phyloP scores from a whole-genome alignment of 1,140 invertebrate genomes.

The Drosophila carrolli region DNA sequence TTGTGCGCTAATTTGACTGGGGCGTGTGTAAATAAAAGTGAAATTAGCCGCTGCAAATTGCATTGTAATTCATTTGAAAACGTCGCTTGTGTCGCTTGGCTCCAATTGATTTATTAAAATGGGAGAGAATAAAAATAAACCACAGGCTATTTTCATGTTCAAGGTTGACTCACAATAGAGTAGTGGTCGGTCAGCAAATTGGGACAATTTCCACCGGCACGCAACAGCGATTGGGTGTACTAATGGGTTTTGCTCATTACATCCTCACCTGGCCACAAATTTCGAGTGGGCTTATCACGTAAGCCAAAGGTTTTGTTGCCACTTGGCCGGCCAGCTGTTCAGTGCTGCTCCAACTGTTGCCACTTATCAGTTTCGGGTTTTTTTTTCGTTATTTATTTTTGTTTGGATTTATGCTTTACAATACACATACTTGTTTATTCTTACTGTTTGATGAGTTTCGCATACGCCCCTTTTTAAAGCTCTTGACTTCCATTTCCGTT shows the following conservation, averaged over 20 bases:
- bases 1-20: slow-evolving; percentile 55
- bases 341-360: slow-evolving; percentile 18
- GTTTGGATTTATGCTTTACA: slow-evolving; percentile 10
- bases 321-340: slow-evolving; percentile 12
- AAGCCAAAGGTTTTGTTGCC: slow-evolving; percentile 22
- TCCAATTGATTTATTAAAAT: slow-evolving; percentile 24
- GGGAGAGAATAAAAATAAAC: slow-evolving; percentile 22
- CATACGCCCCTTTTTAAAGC: background rate
- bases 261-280: slow-evolving; percentile 28
- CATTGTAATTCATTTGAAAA: slow-evolving; percentile 65
- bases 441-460: background rate
- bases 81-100: background rate
- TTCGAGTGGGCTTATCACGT: slow-evolving; percentile 21
- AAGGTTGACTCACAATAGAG: slow-evolving; percentile 24
- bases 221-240: slow-evolving; percentile 12
- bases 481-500: background rate
- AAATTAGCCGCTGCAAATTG: slow-evolving; percentile 62
- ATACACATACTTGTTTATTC: slow-evolving; percentile 2
- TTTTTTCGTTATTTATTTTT: slow-evolving; percentile 10
- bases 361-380: slow-evolving; percentile 45
- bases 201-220: slow-evolving; percentile 33
- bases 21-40: slow-evolving; percentile 65
- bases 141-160: slow-evolving; percentile 41
- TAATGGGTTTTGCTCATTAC: slow-evolving; percentile 26
- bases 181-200: slow-evolving; percentile 35